phyloP scores from a whole-genome alignment of 2,113 vertebrate species.

The Poecilia latipinna region DNA sequence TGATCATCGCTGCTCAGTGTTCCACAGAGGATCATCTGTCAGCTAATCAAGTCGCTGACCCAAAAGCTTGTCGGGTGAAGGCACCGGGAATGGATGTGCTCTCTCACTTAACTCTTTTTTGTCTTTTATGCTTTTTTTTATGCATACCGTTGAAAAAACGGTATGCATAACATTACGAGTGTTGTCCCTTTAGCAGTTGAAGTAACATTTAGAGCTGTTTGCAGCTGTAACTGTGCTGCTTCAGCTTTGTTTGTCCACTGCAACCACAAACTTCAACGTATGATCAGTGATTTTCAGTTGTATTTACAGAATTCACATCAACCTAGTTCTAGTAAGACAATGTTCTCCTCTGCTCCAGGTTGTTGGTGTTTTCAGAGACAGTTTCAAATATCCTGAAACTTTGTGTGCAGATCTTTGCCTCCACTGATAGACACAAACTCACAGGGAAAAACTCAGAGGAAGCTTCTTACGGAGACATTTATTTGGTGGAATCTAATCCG shows the following conservation, averaged over 20 bases:
- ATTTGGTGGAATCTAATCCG: slow-evolving; percentile 36
- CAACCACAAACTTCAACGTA: no score
- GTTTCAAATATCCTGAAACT: neutral
- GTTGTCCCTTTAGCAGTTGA: neutral
- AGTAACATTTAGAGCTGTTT: no score
- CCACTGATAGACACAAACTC: neutral
- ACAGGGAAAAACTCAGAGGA: neutral
- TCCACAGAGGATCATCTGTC: slow-evolving; percentile 49
- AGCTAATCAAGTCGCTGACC: slow-evolving; percentile 67
- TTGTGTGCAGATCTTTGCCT: neutral
- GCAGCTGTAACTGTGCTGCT: no score
- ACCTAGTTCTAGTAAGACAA: neutral
- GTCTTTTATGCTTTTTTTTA: neutral
- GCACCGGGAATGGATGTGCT: slow-evolving; percentile 12
- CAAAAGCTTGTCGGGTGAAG: slow-evolving; percentile 28
- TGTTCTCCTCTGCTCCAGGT: neutral
- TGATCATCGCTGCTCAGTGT: slow-evolving; percentile 59
- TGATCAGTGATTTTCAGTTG: no score
- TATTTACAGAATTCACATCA: neutral
- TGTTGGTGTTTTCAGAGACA: neutral
- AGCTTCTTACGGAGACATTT: slow-evolving; percentile 22
- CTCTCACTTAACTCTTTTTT: neutral
- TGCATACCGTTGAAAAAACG: neutral
- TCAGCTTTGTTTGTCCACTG: no score
- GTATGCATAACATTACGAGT: neutral